phyloP scores from a whole-genome alignment of 2,113 vertebrate species.

The Chloropsis cyanopogon region DNA sequence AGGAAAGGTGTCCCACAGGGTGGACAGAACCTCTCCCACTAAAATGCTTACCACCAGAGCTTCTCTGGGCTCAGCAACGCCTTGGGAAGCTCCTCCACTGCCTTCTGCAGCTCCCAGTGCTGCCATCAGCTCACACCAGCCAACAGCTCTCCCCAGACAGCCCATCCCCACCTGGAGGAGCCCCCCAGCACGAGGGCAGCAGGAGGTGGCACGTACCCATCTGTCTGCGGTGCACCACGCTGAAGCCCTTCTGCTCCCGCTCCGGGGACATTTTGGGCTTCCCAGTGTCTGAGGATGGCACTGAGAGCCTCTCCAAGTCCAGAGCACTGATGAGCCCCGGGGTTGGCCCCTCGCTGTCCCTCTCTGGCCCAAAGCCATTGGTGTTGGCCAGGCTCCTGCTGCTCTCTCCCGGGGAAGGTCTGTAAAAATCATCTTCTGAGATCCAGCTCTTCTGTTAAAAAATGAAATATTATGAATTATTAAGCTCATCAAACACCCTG shows the following conservation, averaged over 20 bases:
- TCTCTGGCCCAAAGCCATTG: constrained; percentile 8
- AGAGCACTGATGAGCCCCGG: constrained; percentile 8
- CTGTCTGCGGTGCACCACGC: constrained; percentile 87
- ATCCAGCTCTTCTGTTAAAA: constrained; percentile 85
- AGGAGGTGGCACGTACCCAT: constrained; percentile 75
- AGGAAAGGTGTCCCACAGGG: fast-evolving
- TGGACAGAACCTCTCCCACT: background rate
- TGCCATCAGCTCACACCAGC: background rate
- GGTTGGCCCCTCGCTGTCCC: background rate
- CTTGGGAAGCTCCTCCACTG: background rate
- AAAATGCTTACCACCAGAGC: background rate
- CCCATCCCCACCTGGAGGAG: background rate
- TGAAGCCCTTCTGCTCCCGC: constrained; percentile 69
- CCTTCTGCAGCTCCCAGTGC: background rate
- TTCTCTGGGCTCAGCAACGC: background rate
- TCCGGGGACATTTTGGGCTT: background rate
- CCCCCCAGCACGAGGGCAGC: fast-evolving
- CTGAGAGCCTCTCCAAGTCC: background rate
- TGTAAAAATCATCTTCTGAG: constrained; percentile 91
- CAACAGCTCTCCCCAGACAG: background rate
- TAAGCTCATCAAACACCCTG: fast-evolving
- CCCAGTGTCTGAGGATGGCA: background rate
- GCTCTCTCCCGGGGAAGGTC: constrained; percentile 50
- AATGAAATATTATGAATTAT: background rate
- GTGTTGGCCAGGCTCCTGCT: fast-evolving